phyloP scores from a whole-genome alignment of 2,797 vertebrate genomes.

The Phrynocephalus vlangalii region DNA sequence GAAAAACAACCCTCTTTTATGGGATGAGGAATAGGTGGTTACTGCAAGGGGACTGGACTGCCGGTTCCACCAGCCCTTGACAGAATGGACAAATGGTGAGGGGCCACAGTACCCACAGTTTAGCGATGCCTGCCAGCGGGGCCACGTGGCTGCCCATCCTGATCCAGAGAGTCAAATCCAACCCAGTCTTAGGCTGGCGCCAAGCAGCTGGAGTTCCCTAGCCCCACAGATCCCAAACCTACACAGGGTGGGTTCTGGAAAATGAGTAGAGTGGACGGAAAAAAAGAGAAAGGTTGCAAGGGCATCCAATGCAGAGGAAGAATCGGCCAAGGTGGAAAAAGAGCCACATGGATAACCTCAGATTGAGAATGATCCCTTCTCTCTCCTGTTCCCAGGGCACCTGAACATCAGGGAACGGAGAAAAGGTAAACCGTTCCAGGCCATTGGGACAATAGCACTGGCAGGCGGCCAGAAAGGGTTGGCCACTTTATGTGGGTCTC shows the following conservation, averaged over 20 bases:
- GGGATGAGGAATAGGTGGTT: neutral
- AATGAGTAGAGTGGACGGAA: neutral
- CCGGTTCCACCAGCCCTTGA: neutral
- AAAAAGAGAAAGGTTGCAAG: constrained; percentile 8
- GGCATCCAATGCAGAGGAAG: neutral
- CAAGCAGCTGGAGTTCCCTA: constrained; percentile 20
- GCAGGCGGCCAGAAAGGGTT: neutral
- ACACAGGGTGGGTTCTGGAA: constrained; percentile 20
- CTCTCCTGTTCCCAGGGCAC: neutral
- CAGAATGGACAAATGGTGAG: neutral
- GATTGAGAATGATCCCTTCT: fast-evolving
- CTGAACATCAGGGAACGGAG: neutral
- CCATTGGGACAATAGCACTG: fast-evolving
- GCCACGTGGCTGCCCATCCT: neutral
- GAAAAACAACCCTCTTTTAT: constrained; percentile 37
- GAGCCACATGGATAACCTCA: fast-evolving
- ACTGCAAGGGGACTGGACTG: neutral
- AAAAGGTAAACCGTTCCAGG: neutral
- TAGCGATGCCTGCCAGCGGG: too few species aligned
- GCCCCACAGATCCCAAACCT: neutral
- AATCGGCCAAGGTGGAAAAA: constrained; percentile 26
- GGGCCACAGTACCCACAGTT: neutral
- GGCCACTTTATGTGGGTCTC: neutral
- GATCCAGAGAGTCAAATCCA: neutral
- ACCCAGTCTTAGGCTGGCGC: constrained; percentile 36